Conservation (phyloP, 2,113 vertebrate genomes). For the Chauna torquata region DNA sequence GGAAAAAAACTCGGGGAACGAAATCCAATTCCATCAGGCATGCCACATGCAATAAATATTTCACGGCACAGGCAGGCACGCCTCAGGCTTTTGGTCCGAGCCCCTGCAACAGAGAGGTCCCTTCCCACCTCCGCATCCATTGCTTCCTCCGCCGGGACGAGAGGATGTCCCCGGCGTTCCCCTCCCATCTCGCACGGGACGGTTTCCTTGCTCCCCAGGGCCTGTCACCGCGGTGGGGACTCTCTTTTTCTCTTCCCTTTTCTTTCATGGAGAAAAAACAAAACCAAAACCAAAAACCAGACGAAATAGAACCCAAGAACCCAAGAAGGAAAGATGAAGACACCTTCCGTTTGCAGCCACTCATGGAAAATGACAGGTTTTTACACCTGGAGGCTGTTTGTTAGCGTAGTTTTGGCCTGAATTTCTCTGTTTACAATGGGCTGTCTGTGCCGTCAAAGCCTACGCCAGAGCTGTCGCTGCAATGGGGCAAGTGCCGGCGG, state of each 20-base stretch:
- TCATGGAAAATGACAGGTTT: no score
- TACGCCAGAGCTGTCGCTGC: no score
- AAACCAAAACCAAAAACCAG: no score
- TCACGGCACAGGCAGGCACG: neutral
- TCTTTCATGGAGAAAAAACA: neutral
- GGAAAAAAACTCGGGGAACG: no score
- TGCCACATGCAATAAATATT: neutral
- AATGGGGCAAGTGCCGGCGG: no score
- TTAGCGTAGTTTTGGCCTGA: no score
- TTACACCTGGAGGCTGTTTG: no score
- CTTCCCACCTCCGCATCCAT: neutral
- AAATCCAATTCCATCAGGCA: neutral
- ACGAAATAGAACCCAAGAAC: neutral
- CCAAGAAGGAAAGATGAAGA: neutral
- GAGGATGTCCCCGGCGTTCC: neutral
- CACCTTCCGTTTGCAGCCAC: neutral
- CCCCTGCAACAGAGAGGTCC: neutral
- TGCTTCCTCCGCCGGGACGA: neutral
- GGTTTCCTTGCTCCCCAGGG: neutral
- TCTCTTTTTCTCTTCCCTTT: accelerated
- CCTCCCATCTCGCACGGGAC: neutral
- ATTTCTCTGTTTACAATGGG: no score
- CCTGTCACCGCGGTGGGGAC: neutral
- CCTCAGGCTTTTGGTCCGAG: neutral
- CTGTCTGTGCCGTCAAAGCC: no score